Conservation (phyloP, 2,888 invertebrate species). For the Crossocerus cetratus region DNA sequence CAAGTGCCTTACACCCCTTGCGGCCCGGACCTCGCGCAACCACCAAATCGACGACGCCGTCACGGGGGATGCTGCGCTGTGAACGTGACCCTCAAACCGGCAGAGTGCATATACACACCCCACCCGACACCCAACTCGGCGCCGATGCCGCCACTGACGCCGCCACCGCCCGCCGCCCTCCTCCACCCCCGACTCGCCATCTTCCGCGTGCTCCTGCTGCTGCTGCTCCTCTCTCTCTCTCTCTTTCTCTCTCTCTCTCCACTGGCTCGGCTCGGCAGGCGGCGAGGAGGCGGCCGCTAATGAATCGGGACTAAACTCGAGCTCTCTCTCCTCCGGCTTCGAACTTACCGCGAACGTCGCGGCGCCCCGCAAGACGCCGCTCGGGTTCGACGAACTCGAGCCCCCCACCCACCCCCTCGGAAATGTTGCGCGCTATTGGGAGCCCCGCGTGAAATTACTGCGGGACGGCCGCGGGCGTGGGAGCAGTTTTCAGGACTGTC, state of each 20-base stretch:
- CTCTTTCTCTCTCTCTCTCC: not conserved
- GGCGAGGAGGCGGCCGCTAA: constrained; percentile 35
- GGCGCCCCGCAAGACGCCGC: constrained; percentile 34
- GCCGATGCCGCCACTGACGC: not conserved
- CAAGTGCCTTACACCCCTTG: constrained; percentile 49
- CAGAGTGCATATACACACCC: constrained; percentile 60
- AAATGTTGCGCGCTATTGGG: not conserved
- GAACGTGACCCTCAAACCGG: constrained; percentile 77
- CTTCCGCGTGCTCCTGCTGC: not conserved
- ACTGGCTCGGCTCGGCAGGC: no score
- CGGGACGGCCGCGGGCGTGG: no score
- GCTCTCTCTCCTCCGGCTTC: constrained; percentile 16
- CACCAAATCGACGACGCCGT: constrained; percentile 67
- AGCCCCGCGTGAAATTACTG: not conserved
- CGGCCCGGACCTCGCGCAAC: constrained; percentile 76
- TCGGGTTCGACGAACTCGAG: constrained; percentile 35
- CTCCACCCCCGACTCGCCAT: not conserved
- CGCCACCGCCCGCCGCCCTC: not conserved
- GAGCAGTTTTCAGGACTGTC: no score
- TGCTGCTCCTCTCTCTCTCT: not conserved
- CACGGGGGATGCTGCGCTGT: constrained; percentile 71
- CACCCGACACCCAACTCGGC: constrained; percentile 11
- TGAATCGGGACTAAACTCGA: constrained; percentile 48
- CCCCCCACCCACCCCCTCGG: not conserved
- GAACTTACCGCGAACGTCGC: constrained; percentile 33